Base-by-base conservation (phyloP, 2,797 vertebrate species). In the Propithecus perrieri region DNA sequence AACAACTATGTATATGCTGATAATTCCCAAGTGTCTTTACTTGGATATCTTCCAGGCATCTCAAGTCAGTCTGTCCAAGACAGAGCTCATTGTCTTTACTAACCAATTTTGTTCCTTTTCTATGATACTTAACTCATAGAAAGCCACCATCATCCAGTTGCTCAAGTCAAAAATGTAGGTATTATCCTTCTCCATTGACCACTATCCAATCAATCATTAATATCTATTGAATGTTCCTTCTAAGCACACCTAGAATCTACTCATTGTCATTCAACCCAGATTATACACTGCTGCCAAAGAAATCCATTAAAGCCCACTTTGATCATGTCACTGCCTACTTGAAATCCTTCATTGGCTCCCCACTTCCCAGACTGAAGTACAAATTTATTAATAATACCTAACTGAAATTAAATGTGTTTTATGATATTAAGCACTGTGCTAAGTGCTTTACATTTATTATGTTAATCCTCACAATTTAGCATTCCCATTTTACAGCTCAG, bases 341-440 rank as follows among this genome's bases (percentile, higher is more conserved):
- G 79, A 84, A 75, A 75, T n/a, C 9, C n/a, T 89, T 90, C 63
- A 48, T 43, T 91, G 53, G 38, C n/a, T 91, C 46, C 53, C 38
- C 15, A n/a, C 43, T 91, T 95, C 55, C 57, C 33, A 94, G 24
- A 28, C 28, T 89, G 30, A 95, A 80, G 24, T 85, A 79, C 35
- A 85, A 63, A 80, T 92, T 59, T 85, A 92, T 85, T 89, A 53
- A 48, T 80, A 89, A 85, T 75, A 33, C 11, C 17, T 80, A 75
- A 67, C 2, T 33, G 30, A 81, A 91, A 79, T 67, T 65, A 46
- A 76, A 53, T 71, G 9, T 83, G 13, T 95, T 91, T 81, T 89
- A 76, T 80, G 50, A 10, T 53, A 69, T 85, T 89, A 80, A 85
- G n/a, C 69, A 43, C 24, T 11, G 13, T 80, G 38, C 38, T 85